A percentile compares a stretch with the other conserved stretches of the same genome.
Evolutionary conservation across 2,797 vertebrate species (phyloP).

Genomic region (Muscicapa striata): DNA sequence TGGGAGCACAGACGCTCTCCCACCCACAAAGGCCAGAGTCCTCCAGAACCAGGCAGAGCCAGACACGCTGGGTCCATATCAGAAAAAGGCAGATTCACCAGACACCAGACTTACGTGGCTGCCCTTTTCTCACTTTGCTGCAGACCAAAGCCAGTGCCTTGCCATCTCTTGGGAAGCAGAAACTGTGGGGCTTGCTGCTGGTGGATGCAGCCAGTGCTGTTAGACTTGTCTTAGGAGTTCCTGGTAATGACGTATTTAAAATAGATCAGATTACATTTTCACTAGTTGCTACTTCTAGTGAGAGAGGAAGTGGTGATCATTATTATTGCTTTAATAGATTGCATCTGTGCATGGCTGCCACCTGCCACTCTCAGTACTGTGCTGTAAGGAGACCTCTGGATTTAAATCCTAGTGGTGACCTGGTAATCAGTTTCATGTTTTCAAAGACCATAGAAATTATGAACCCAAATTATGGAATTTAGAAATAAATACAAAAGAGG

Average conservation of each 20-base stretch:
- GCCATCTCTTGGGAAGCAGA: neutral
- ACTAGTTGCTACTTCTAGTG: slow-evolving; percentile 28
- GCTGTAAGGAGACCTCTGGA: neutral
- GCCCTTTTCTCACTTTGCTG: neutral
- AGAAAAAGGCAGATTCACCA: neutral
- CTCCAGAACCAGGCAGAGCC: neutral
- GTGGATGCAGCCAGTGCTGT: neutral
- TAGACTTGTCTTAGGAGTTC: neutral
- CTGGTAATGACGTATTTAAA: neutral
- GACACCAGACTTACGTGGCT: neutral
- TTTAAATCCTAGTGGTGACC: slow-evolving; percentile 39
- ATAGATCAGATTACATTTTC: slow-evolving; percentile 29
- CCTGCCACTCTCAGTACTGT: neutral
- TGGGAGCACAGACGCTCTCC: fast-evolving
- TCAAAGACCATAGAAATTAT: neutral
- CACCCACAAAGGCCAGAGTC: fast-evolving
- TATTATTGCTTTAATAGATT: slow-evolving; percentile 38
- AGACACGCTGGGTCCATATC: fast-evolving
- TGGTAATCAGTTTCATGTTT: neutral
- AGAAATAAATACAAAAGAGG: neutral
- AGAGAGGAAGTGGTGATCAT: slow-evolving; percentile 14
- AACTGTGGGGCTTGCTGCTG: neutral
- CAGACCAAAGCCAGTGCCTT: neutral
- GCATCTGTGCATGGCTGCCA: neutral
- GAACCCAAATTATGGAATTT: neutral